Percentiles rank a stretch among this genome's conserved stretches.
Conservation (phyloP, 2,888 invertebrate genomes). For the Sesia apiformis region DNA sequence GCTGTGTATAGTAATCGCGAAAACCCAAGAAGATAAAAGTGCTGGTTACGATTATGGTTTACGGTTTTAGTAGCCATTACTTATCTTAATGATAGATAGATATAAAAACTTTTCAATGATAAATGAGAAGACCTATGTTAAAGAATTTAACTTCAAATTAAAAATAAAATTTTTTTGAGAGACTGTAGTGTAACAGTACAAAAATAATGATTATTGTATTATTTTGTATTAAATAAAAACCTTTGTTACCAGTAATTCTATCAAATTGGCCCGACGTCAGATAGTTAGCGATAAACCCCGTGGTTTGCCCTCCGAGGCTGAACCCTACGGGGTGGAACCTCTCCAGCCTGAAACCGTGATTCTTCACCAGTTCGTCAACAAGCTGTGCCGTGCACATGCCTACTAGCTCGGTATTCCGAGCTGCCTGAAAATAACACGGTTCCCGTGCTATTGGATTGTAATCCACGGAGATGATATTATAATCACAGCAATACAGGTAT, state of each 20-base stretch:
- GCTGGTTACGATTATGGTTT: no score
- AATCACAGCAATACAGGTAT: conserved; percentile 67
- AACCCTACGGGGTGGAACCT: conserved; percentile 77
- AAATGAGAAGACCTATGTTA: no score
- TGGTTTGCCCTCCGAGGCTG: conserved; percentile 77
- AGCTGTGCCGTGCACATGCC: conserved; percentile 76
- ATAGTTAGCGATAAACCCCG: conserved; percentile 67
- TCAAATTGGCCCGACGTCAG: conserved; percentile 52
- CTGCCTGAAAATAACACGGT: conserved; percentile 76
- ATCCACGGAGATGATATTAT: conserved; percentile 77
- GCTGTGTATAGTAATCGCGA: no score
- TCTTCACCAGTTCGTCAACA: conserved; percentile 63
- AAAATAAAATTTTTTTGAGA: no score
- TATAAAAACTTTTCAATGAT: neutral
- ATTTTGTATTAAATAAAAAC: no score
- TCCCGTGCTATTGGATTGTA: conserved; percentile 72
- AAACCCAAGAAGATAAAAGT: no score
- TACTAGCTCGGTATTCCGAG: conserved; percentile 71
- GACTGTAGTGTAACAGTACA: no score
- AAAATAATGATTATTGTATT: no score
- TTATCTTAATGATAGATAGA: no score
- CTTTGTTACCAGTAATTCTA: conserved; percentile 68
- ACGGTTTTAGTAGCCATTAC: no score
- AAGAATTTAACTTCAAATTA: no score
- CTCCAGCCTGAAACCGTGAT: conserved; percentile 46